phyloP scores from a whole-genome alignment of 2,888 invertebrate species.

The Schizaphis graminum region DNA sequence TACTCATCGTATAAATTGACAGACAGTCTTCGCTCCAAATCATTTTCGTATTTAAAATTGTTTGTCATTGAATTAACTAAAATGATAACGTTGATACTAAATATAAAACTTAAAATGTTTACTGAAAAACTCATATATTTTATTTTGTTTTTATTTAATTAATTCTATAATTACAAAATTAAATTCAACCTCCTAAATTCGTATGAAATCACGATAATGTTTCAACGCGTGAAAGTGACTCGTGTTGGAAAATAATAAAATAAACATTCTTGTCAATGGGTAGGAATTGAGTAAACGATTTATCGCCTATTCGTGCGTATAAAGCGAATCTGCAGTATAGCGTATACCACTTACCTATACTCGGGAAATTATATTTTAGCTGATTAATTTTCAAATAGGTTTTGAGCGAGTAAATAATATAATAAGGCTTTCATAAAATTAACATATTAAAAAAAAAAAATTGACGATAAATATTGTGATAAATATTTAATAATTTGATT shows the following conservation, averaged over 20 bases:
- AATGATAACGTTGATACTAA: not conserved
- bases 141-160: not conserved
- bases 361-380: constrained; percentile 8
- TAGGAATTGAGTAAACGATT: not conserved
- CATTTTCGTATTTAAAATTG: too few relatives aligned
- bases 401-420: not conserved
- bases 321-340: not conserved
- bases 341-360: not conserved
- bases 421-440: not conserved
- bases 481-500: not conserved
- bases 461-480: not conserved
- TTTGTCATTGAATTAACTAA: not conserved
- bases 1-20: too few relatives aligned
- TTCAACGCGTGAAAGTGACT: not conserved
- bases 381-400: constrained; percentile 5
- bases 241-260: constrained; percentile 14
- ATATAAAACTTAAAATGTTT: not conserved
- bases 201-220: not conserved
- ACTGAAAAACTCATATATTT: not conserved
- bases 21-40: too few relatives aligned
- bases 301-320: not conserved
- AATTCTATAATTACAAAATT: not conserved
- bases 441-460: not conserved
- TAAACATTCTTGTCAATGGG: not conserved
- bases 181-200: not conserved